phyloP scores from a whole-genome alignment of 2,113 vertebrate genomes.

The Phrynosoma blainvillii region DNA sequence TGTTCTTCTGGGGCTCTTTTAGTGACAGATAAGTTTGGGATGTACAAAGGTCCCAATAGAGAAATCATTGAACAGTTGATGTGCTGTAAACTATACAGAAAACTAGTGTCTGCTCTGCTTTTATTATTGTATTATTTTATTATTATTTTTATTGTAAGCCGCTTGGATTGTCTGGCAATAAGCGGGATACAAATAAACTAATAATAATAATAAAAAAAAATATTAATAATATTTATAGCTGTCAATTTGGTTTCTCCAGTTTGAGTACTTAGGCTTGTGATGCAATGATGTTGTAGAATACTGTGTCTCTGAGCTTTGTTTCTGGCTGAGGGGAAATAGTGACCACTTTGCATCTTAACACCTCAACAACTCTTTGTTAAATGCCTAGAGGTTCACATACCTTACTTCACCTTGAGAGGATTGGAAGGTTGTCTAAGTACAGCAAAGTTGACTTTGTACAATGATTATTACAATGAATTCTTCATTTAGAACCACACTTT shows the following conservation, averaged over 20 bases:
- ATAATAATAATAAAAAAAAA: no score
- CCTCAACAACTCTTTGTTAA: rapidly evolving
- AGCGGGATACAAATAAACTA: no score
- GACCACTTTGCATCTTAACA: conserved; percentile 23
- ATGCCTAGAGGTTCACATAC: not conserved
- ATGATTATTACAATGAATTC: conserved; percentile 12
- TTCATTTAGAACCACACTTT: not conserved
- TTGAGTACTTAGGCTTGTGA: conserved; percentile 56
- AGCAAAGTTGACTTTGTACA: conserved; percentile 22
- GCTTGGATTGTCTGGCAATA: no score
- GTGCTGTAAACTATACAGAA: not conserved
- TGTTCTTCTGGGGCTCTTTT: not conserved
- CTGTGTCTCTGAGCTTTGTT: conserved; percentile 61
- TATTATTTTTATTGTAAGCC: no score
- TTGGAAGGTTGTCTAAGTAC: not conserved
- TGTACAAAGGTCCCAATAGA: not conserved
- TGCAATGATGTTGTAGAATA: conserved; percentile 6
- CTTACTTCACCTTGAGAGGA: not conserved
- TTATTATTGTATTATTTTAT: no score
- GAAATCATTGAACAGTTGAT: not conserved
- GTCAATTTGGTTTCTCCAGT: conserved; percentile 54
- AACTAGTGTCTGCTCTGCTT: not conserved
- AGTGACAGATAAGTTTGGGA: not conserved
- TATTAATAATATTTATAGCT: no score
- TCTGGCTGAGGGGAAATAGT: conserved; percentile 49